Conservation (phyloP, 2,113 vertebrate species). For the Benitochromis conjunctus region DNA sequence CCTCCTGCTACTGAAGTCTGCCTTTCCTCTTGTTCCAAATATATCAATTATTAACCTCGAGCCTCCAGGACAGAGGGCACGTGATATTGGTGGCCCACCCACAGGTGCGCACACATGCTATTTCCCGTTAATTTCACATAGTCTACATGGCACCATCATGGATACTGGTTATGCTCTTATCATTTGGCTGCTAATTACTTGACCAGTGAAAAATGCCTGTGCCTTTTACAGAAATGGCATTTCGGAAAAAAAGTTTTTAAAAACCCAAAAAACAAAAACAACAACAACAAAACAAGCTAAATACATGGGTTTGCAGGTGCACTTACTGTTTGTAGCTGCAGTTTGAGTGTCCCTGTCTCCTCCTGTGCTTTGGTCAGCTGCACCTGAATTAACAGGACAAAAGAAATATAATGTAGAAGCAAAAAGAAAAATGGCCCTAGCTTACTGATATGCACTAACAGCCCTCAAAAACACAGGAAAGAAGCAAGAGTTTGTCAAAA, state of each 20-base stretch:
- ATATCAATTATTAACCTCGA: not conserved
- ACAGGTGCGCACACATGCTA: not conserved
- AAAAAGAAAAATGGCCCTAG: not conserved
- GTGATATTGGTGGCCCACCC: not conserved
- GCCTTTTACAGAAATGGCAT: not conserved
- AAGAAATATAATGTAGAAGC: not conserved
- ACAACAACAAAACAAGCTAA: not conserved
- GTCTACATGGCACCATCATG: not conserved
- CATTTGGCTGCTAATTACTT: not conserved
- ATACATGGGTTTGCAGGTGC: not conserved
- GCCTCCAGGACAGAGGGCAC: not conserved
- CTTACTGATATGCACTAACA: not conserved
- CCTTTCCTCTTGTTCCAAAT: not conserved
- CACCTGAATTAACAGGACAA: conserved; percentile 62
- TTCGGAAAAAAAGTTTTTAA: not conserved
- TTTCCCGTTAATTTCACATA: not conserved
- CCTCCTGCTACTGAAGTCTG: not conserved
- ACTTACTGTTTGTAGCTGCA: conserved; percentile 86
- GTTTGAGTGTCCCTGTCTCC: conserved; percentile 81
- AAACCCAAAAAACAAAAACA: not conserved
- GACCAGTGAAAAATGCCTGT: not conserved
- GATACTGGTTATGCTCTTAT: not conserved
- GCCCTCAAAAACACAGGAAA: not conserved
- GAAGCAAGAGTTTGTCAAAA: not conserved
- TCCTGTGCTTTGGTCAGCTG: conserved; percentile 86